These are phyloP conservation scores for Callopanchax toddi DNA, from an alignment of 2,113 vertebrate genomes.

Conservation along the genomic window DNA sequence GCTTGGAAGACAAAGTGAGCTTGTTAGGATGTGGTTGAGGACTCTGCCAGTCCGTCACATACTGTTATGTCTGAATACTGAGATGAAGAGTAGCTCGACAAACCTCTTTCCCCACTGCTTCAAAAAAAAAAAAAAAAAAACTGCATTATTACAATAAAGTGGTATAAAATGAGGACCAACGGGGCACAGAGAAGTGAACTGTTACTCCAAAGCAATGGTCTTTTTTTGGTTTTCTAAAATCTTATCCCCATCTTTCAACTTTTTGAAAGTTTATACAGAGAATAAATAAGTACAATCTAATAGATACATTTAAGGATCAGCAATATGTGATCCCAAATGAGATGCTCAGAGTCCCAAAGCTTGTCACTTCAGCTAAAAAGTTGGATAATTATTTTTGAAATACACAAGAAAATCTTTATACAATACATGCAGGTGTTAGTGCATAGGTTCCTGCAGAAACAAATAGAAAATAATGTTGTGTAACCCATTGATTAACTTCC, in stretches of 20 bases:
- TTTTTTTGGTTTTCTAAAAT: conserved; percentile 80
- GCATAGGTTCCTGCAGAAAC: conserved; percentile 81
- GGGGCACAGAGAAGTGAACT: conserved; percentile 52
- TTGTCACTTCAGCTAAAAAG: conserved; percentile 68
- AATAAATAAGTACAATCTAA: conserved; percentile 79
- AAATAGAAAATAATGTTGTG: conserved; percentile 62
- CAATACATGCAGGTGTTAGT: conserved; percentile 81
- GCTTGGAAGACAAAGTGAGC: conserved; percentile 83
- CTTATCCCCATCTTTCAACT: conserved; percentile 64
- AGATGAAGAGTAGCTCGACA: conserved; percentile 51
- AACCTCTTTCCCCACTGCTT: conserved; percentile 51
- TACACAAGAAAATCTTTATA: conserved; percentile 65
- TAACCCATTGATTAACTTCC: conserved; percentile 52
- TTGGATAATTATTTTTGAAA: conserved; percentile 57
- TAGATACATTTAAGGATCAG: conserved; percentile 76
- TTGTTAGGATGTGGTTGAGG: conserved; percentile 70
- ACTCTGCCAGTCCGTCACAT: conserved; percentile 57
- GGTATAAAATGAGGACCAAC: conserved; percentile 59
- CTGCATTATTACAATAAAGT: conserved; percentile 60
- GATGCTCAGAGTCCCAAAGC: conserved; percentile 58
- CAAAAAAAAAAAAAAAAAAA: no score
- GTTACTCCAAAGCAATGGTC: conserved; percentile 67
- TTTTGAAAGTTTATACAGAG: conserved; percentile 73
- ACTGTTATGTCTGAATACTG: conserved; percentile 48
- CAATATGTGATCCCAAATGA: conserved; percentile 79